Base-by-base conservation (phyloP, 2,888 invertebrate species). In the Elmis aenea region DNA sequence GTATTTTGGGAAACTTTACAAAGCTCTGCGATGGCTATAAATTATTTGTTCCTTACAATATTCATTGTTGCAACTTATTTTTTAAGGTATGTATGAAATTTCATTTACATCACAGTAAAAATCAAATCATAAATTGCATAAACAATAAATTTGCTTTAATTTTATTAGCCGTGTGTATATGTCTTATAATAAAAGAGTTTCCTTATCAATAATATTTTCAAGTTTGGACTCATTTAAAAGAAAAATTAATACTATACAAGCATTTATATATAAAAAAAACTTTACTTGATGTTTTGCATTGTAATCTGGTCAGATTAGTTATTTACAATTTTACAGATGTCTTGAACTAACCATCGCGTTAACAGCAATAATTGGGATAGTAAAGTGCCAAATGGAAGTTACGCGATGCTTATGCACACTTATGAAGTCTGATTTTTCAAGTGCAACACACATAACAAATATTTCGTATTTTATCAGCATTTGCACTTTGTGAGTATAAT, bases 1-100 rank as follows among this genome's bases (percentile, higher is more conserved):
- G 48, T 52, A 8, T 37, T 59, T 18, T 61, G 60, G 58, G 60
- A 62, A 42, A 51, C 54, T 10, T 36, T 58, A 8, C 54, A 55
- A 22, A 47, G 46, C 30, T 37, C 54, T 22, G 23, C 50, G n/a
- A 36, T 39, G 10, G 50, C 53, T 32, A 32, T 52, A 5, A 52
- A 50, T 26, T 57, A 56, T 42, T 44, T 57, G 15, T 46, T 52
- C 24, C 37, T 64, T 24, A 51, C 54, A 29, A 26, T 52, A 3
- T 50, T 61, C 32, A 49, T 59, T 22, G 40, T 53, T 8, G 42
- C 47, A 16, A 52, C 51, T 4, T 55, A 50, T 24, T 48, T 50
- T 32, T 46, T 48, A 28, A 49, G 53, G 56, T 54, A 42, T 27
- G 32, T 31, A 12, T 23, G n/a, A n/a, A n/a, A n/a, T n/a, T n/a